Base-by-base conservation (phyloP, 2,888 invertebrate genomes). In the Lobophora halterata region DNA sequence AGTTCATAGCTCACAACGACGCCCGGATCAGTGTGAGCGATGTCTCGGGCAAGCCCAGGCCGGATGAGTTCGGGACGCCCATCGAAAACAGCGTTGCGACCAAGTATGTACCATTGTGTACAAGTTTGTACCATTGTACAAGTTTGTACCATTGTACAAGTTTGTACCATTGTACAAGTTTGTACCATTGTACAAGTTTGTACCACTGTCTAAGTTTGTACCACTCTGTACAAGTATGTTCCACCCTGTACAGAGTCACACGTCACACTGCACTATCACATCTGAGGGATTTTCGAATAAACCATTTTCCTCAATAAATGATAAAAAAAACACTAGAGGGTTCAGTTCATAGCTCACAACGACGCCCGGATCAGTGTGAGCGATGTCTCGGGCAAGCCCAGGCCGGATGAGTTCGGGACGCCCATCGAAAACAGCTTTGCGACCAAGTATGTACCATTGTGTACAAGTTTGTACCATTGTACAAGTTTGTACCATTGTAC, bases 261-360 rank as follows among this genome's bases (percentile, higher is more conserved):
- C n/a, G n/a, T n/a, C n/a, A n/a, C n/a, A n/a, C n/a, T n/a, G n/a
- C n/a, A n/a, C n/a, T n/a, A n/a, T n/a, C n/a, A n/a, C n/a, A n/a
- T n/a, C n/a, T n/a, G n/a, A n/a, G n/a, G n/a, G n/a, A n/a, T n/a
- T n/a, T n/a, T n/a, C n/a, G n/a, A n/a, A n/a, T n/a, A n/a, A n/a
- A n/a, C n/a, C n/a, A n/a, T n/a, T n/a, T n/a, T n/a, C n/a, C n/a
- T n/a, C n/a, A n/a, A n/a, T n/a, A n/a, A n/a, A n/a, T n/a, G n/a
- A n/a, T n/a, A n/a, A n/a, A n/a, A n/a, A n/a, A n/a, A n/a, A n/a
- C n/a, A n/a, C n/a, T n/a, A n/a, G n/a, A n/a, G n/a, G n/a, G n/a
- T n/a, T n/a, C 71, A 69, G 27, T 82, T 61, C 39, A 71, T 78
- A 40, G 67, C 79, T 0, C 71, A 79, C n/a, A 75, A 71, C 0